phyloP scores from a whole-genome alignment of 2,797 vertebrate species.

The Crenichthys baileyi region DNA sequence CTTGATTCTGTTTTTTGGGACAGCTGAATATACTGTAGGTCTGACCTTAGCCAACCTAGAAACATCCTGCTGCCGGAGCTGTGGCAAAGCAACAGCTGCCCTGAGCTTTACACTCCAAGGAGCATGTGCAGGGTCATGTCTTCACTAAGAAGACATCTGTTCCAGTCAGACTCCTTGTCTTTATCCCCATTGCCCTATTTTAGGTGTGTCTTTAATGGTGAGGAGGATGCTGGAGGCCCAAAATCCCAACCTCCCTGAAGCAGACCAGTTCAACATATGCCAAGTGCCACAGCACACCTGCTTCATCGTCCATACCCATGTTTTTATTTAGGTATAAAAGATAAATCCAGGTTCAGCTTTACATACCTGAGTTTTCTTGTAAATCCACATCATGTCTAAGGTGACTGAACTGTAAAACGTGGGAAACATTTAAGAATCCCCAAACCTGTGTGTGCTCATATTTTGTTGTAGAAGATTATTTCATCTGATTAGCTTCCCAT shows the following conservation, averaged over 20 bases:
- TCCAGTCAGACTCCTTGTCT: conserved; percentile 48
- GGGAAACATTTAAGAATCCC: conserved; percentile 33
- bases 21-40: conserved; percentile 1
- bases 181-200: conserved; percentile 43
- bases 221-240: conserved; percentile 35
- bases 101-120: conserved; percentile 44
- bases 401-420: conserved; percentile 50
- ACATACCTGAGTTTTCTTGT: conserved; percentile 22
- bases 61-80: conserved; percentile 44
- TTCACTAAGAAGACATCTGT: conserved; percentile 71
- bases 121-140: conserved; percentile 52
- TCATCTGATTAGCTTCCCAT: conserved; percentile 38
- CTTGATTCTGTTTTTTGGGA: not conserved
- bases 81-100: conserved; percentile 65
- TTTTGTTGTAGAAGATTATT: conserved; percentile 28
- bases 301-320: conserved; percentile 24
- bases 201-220: conserved; percentile 36
- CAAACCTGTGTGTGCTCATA: not conserved
- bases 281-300: conserved; percentile 9
- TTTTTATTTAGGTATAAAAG: conserved; percentile 23
- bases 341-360: conserved; percentile 18
- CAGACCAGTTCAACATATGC: conserved; percentile 41
- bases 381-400: conserved; percentile 42
- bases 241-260: conserved; percentile 16
- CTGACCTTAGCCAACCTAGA: conserved; percentile 54